Conservation (phyloP, 1,140 invertebrate species). For the Penaeus indicus region DNA sequence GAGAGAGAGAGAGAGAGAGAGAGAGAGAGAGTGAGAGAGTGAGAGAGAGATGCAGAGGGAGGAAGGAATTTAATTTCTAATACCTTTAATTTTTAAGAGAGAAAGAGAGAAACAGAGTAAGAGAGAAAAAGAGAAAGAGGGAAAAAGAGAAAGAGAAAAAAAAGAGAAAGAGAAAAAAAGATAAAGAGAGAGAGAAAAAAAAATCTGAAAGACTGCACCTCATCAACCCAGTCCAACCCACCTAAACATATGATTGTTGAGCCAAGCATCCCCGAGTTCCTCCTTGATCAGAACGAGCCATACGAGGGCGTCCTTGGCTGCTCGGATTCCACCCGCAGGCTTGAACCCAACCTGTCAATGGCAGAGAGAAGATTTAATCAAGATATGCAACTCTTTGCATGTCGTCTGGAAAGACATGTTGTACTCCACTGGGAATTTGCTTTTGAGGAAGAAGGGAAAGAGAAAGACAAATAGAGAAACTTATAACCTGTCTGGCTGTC, state of each 20-base stretch:
- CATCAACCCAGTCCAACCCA: neutral
- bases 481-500: too few species aligned
- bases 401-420: too few species aligned
- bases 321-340: constrained; percentile 95
- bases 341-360: constrained; percentile 89
- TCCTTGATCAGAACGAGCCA: constrained; percentile 90
- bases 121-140: too few species aligned
- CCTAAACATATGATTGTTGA: constrained; percentile 83
- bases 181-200: neutral
- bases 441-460: too few species aligned
- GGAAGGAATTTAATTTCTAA: neutral
- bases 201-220: neutral
- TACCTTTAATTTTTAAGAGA: too few species aligned
- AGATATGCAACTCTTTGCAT: neutral
- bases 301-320: constrained; percentile 85
- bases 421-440: too few species aligned
- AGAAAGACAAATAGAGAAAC: too few species aligned
- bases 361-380: constrained; percentile 52
- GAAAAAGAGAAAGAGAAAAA: neutral
- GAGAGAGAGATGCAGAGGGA: neutral
- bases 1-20: neutral
- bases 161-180: neutral
- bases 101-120: too few species aligned
- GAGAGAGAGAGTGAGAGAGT: neutral
- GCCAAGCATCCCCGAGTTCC: constrained; percentile 90